Evolutionary conservation across 2,888 invertebrate species (phyloP), one percentile per base, ranked within the genome.

Genomic region (Crematogaster levior): DNA sequence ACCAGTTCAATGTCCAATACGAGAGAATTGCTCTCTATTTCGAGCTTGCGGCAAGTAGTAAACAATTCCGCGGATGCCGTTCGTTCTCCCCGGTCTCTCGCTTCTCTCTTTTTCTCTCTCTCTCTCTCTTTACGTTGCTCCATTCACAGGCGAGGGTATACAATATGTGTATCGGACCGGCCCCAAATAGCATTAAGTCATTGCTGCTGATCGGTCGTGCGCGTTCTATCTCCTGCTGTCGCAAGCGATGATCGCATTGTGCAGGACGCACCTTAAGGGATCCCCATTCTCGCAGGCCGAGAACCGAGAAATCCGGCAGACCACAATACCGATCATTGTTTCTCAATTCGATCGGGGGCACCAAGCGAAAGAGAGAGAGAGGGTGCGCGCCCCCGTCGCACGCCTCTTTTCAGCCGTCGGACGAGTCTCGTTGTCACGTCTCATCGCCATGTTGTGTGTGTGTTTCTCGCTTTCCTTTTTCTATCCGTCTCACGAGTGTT

Each of bases 161-260:
- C 86, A 90, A 88, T 90, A 81, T 84, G 87, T 83, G 86, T 80
- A 84, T 80, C 80, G 72, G 81, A 46, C 82, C 63, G 74, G 70
- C 79, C 81, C 86, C 87, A 89, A 90, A 90, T 90, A 90, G 90
- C 86, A 90, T 90, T 90, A 90, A 90, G 86, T 90, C 88, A 88
- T 89, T 90, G 89, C 88, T 85, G 82, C 86, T 89, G 88, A 68
- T 68, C 90, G 89, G 82, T 84, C 84, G 86, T 85, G 89, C 90
- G 89, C 81, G 85, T 83, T 85, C 85, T 86, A 86, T 87, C 84
- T 81, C 68, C 85, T 74, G 81, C 87, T 84, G 91, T 90, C 90
- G 90, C 89, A n/a, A 12, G 12, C 88, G 85, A 83, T 82, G 5
- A 3, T 6, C 77, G 84, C 81, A 88, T 88, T 88, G 84, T 86